Evolutionary conservation across 2,888 invertebrate species (phyloP).

Genomic region (Polymixis flavicincta): DNA sequence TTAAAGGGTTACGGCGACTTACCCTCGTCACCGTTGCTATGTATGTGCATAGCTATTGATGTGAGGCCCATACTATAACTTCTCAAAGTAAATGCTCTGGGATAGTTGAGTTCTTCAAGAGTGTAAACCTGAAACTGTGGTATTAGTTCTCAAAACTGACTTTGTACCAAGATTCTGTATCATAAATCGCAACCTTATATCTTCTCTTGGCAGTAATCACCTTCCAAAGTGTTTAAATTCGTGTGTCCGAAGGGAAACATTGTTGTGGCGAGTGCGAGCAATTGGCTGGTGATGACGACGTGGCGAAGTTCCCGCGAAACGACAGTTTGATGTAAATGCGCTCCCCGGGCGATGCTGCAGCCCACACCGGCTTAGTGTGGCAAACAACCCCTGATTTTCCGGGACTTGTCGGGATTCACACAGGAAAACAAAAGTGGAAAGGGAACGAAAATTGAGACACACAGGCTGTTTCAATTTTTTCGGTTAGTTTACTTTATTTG

Average conservation of each 20-base stretch:
- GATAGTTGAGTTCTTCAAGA: constrained; percentile 9
- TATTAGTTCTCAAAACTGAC: neutral
- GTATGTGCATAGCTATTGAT: constrained; percentile 65
- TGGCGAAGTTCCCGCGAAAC: constrained; percentile 76
- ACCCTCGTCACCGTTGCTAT: constrained; percentile 77
- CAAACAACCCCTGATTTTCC: constrained; percentile 47
- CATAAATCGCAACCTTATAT: constrained; percentile 20
- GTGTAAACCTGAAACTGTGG: constrained; percentile 3
- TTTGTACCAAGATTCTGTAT: neutral
- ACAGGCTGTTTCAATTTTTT: neutral
- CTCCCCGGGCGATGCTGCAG: constrained; percentile 71
- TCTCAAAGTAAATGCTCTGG: constrained; percentile 35
- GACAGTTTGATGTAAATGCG: constrained; percentile 87
- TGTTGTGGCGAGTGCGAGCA: constrained; percentile 55
- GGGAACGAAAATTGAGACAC: neutral
- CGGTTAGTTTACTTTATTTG: neutral
- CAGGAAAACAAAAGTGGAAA: constrained; percentile 28
- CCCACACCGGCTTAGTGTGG: constrained; percentile 46
- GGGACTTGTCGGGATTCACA: constrained; percentile 28
- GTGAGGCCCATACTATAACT: constrained; percentile 47
- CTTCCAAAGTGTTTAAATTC: constrained; percentile 23
- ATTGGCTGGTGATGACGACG: constrained; percentile 72
- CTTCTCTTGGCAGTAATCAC: constrained; percentile 15
- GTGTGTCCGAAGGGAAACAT: constrained; percentile 70
- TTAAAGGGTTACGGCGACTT: constrained; percentile 88